Base-by-base conservation (phyloP, 2,797 vertebrate species). In the Protonibea diacanthus region DNA sequence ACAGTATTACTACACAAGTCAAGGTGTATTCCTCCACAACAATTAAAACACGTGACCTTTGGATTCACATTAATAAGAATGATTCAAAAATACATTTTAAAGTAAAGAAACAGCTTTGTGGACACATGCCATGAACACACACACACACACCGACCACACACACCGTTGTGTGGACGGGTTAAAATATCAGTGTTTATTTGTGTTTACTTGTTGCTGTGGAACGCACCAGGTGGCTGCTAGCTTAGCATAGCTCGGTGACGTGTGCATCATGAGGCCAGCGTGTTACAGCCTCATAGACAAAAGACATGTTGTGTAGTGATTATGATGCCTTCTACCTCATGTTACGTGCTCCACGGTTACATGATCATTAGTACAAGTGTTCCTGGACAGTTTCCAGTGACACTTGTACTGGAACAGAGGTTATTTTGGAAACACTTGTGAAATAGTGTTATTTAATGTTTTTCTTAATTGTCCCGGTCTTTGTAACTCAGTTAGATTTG, bases 1-100 rank as follows among this genome's bases (percentile, higher is more conserved):
- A 48, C 72, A 72, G 76, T 65, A 90, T 91, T 92, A 81, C 84
- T 85, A 87, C 84, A 84, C 86, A 84, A 88, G 79, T 85, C 67
- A 85, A 93, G 86, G 88, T 90, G 87, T 81, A 74, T 74, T 45
- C 66, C 66, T 83, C 67, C 18, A 61, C 80, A 75, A 65, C 84
- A 83, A 77, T 84, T 71, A 80, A 75, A 82, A 80, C 72, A 69
- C 66, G 58, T 47, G 1, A 57, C 55, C 64, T 82, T 79, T 86
- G 40, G 13, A 29, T 81, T 71, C 27, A 29, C 38, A 52, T 63
- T 61, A 29, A 45, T 73, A 15, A 47, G 14, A 73, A 68, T 57
- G 57, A 33, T 77, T 73, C 45, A 27, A 48, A 33, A 63, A 74
- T 2, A 42, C 8, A 2, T 29, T 27, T 52, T 66, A 4, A 29